Evolutionary conservation across 2,888 invertebrate species (phyloP).

Genomic region (Synanthedon formicaeformis): DNA sequence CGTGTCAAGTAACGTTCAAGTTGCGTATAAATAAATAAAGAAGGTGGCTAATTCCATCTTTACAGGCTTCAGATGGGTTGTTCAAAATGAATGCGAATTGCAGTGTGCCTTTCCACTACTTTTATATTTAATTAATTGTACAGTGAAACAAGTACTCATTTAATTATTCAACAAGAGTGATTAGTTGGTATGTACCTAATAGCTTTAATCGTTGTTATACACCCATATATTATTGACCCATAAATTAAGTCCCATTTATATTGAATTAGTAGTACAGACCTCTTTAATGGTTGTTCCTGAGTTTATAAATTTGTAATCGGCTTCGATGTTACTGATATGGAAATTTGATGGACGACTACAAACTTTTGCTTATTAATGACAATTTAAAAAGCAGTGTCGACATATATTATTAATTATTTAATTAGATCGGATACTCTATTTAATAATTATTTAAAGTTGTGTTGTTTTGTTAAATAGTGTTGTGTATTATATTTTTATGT

Average conservation of each 20-base stretch:
- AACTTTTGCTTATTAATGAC: not conserved
- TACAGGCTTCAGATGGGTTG: too few relatives aligned
- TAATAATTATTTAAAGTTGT: too few relatives aligned
- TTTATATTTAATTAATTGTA: too few relatives aligned
- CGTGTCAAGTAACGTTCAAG: too few relatives aligned
- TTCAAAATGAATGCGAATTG: too few relatives aligned
- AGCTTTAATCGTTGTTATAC: conserved; percentile 17
- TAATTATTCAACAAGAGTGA: conserved; percentile 18
- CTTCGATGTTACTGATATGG: not conserved
- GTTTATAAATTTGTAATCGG: conserved; percentile 13
- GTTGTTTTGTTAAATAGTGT: too few relatives aligned
- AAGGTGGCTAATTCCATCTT: too few relatives aligned
- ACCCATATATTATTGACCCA: conserved; percentile 23
- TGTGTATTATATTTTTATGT: too few relatives aligned
- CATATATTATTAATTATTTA: too few relatives aligned
- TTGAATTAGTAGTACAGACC: conserved; percentile 13
- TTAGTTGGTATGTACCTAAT: conserved; percentile 7
- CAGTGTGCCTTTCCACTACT: too few relatives aligned
- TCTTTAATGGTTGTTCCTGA: conserved; percentile 12
- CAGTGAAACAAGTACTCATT: conserved; percentile 17
- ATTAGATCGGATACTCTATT: too few relatives aligned
- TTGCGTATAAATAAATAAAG: too few relatives aligned
- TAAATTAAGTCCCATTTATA: conserved; percentile 14
- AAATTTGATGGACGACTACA: not conserved
- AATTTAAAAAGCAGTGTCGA: not conserved